Conservation (phyloP, 2,113 vertebrate genomes). For the Elanoides forficatus region DNA sequence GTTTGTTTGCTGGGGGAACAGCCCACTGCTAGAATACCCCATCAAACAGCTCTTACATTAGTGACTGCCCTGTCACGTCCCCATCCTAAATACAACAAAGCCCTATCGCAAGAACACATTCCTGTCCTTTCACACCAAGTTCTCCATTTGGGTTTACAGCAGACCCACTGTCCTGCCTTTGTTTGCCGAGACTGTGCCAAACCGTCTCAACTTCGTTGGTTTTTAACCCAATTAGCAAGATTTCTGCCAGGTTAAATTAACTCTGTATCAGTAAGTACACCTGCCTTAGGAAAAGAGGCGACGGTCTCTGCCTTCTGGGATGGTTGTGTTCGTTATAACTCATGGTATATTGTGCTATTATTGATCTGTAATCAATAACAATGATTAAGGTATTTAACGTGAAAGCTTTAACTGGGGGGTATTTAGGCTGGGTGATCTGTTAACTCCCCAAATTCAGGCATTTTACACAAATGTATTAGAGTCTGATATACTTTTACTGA, state of each 20-base stretch:
- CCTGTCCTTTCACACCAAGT: neutral
- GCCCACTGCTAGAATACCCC: neutral
- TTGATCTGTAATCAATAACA: neutral
- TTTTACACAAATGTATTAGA: neutral
- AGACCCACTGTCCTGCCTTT: neutral
- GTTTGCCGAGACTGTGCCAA: neutral
- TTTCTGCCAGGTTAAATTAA: neutral
- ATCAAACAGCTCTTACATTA: fast-evolving
- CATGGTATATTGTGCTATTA: fast-evolving
- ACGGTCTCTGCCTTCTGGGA: neutral
- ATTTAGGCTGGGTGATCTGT: neutral
- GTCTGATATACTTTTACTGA: neutral
- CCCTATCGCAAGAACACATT: fast-evolving
- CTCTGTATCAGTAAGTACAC: neutral
- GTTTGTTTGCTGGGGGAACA: neutral
- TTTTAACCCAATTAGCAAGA: neutral
- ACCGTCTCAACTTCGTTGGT: fast-evolving
- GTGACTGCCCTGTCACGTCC: neutral
- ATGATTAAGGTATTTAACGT: neutral
- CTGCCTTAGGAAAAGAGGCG: too few species aligned
- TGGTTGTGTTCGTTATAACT: fast-evolving
- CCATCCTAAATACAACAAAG: neutral
- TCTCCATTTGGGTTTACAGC: neutral
- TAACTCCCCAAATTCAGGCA: neutral
- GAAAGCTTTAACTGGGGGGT: neutral